These are phyloP conservation scores for Trinorchestia longiramus DNA, from an alignment of 1,140 invertebrate species.

Conservation along the genomic window DNA sequence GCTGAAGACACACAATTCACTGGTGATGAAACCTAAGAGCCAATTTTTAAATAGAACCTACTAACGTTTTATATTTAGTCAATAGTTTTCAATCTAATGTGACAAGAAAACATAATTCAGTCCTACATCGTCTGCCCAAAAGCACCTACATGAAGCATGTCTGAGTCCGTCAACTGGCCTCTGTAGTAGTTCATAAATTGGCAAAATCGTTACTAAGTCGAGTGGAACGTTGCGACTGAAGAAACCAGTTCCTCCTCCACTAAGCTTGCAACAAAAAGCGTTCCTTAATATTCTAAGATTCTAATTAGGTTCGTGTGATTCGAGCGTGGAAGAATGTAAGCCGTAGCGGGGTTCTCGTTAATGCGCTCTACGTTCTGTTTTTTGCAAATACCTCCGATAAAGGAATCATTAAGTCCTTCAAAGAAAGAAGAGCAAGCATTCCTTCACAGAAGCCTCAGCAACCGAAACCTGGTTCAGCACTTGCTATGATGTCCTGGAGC, in stretches of 20 bases:
- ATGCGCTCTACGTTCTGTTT: constrained; percentile 43
- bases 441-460: background rate
- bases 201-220: constrained; percentile 28
- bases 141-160: background rate
- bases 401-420: constrained; percentile 52
- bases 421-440: constrained; percentile 27
- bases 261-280: constrained; percentile 44
- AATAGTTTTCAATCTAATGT: background rate
- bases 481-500: background rate
- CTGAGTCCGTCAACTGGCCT: constrained; percentile 3
- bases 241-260: constrained; percentile 42
- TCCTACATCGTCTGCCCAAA: background rate
- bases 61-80: background rate
- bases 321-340: constrained; percentile 52
- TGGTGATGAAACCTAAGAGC: background rate
- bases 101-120: background rate
- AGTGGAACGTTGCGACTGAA: constrained; percentile 45
- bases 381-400: constrained; percentile 51
- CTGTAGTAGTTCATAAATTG: constrained; percentile 12
- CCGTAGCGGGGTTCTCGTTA: constrained; percentile 45
- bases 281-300: constrained; percentile 51
- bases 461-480: background rate
- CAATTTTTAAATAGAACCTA: background rate
- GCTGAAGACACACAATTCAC: background rate
- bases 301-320: constrained; percentile 51